These are phyloP conservation scores for Perca fluviatilis DNA, from an alignment of 2,113 vertebrate genomes.

Conservation along the genomic window DNA sequence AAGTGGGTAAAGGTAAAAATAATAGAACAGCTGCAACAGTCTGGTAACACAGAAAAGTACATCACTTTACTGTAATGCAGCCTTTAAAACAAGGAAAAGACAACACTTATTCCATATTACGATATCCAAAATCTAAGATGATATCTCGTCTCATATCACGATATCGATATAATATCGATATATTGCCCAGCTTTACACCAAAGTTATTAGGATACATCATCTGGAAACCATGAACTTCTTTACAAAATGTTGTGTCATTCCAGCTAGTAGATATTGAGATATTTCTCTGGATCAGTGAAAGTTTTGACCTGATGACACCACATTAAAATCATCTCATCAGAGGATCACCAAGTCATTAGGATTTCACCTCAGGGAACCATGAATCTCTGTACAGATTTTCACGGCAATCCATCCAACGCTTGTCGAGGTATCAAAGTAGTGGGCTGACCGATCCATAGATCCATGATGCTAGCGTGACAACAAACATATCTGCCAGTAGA, in stretches of 20 bases:
- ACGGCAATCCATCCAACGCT: background rate
- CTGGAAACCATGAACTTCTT: background rate
- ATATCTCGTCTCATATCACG: no score
- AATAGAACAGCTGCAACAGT: no score
- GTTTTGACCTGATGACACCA: background rate
- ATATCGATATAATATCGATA: no score
- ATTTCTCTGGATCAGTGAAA: background rate
- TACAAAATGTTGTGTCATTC: background rate
- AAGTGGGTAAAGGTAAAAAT: no score
- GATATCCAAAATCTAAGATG: no score
- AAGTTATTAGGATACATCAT: background rate
- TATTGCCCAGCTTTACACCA: no score
- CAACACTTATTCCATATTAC: no score
- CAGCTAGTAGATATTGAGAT: background rate
- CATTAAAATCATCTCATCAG: background rate
- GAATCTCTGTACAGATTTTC: background rate
- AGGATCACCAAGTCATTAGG: background rate
- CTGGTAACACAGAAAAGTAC: no score
- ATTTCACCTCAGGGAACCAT: background rate
- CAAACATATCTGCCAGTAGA: slow-evolving; percentile 11
- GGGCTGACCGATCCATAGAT: background rate
- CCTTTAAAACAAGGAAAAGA: no score
- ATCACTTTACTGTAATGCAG: no score
- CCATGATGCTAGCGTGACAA: background rate
- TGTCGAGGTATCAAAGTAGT: background rate